phyloP scores from a whole-genome alignment of 2,888 invertebrate species.

The Drosophila hamatofila region DNA sequence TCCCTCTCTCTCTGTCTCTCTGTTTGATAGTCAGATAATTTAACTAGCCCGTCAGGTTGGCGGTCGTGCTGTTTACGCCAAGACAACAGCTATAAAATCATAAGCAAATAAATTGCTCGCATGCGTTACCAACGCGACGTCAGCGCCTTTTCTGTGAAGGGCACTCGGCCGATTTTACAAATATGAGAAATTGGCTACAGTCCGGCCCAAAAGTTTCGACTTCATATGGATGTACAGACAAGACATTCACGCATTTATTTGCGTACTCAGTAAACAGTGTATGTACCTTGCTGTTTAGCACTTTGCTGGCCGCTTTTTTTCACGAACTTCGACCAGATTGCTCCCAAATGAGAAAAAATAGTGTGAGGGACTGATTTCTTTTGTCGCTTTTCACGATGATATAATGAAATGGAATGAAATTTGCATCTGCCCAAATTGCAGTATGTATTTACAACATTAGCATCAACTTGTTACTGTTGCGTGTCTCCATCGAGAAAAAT shows the following conservation, averaged over 20 bases:
- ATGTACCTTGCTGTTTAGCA: slow-evolving; percentile 60
- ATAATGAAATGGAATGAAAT: slow-evolving; percentile 47
- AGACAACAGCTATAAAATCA: slow-evolving; percentile 75
- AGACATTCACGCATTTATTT: neutral
- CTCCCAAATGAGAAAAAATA: slow-evolving; percentile 21
- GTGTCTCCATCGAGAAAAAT: slow-evolving; percentile 22
- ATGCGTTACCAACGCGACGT: slow-evolving; percentile 59
- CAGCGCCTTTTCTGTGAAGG: slow-evolving; percentile 60
- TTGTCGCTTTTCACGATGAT: slow-evolving; percentile 33
- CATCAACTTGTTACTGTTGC: slow-evolving; percentile 51
- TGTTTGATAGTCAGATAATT: slow-evolving; percentile 65
- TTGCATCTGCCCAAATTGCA: slow-evolving; percentile 11
- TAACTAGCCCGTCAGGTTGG: slow-evolving; percentile 22
- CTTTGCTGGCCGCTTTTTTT: slow-evolving; percentile 42
- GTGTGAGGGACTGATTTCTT: slow-evolving; percentile 4
- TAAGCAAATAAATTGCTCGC: slow-evolving; percentile 77
- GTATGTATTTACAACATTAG: slow-evolving; percentile 31
- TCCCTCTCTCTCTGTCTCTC: neutral
- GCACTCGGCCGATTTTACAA: slow-evolving; percentile 58
- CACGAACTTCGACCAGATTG: slow-evolving; percentile 54
- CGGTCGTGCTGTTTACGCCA: slow-evolving; percentile 47
- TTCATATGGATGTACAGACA: neutral
- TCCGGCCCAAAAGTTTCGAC: slow-evolving; percentile 31
- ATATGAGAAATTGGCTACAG: slow-evolving; percentile 63
- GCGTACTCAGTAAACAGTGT: slow-evolving; percentile 19